Conservation (phyloP, 35 echinoderm and acorn worm genomes). For the Amphiura filiformis region DNA sequence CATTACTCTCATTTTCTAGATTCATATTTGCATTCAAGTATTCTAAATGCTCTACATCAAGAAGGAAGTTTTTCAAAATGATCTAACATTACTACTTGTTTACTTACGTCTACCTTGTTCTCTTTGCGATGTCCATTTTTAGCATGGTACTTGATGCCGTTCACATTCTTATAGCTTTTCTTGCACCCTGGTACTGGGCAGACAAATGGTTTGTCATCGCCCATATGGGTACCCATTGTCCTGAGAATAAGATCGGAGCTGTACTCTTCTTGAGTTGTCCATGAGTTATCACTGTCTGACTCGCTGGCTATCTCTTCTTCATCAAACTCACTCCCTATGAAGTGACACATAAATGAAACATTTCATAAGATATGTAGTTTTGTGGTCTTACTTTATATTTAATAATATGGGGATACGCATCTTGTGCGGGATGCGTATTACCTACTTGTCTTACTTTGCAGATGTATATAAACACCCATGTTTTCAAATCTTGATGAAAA, state of each 20-base stretch:
- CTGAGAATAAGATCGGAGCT: conserved; percentile 79
- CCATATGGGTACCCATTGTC: conserved; percentile 50
- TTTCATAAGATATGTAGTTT: too few relatives aligned
- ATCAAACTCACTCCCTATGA: conserved; percentile 75
- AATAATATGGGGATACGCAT: too few relatives aligned
- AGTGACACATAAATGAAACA: background rate
- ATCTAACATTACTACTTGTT: background rate
- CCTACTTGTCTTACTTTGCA: too few relatives aligned
- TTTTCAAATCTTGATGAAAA: too few relatives aligned
- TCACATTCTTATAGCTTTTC: conserved; percentile 97
- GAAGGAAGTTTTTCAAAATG: too few relatives aligned
- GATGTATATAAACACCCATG: too few relatives aligned
- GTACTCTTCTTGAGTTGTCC: conserved; percentile 81
- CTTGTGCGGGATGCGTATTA: too few relatives aligned
- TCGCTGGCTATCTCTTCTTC: conserved; percentile 67
- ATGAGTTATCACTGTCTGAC: conserved; percentile 92
- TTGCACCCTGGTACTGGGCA: conserved; percentile 97
- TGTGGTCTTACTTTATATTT: too few relatives aligned
- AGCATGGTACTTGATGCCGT: conserved; percentile 98
- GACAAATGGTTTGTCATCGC: conserved; percentile 85
- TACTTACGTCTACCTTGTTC: conserved; percentile 51
- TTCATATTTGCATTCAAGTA: too few relatives aligned
- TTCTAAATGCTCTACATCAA: too few relatives aligned
- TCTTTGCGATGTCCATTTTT: conserved; percentile 97
- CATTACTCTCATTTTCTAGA: too few relatives aligned